Evolutionary conservation across 2,888 invertebrate species (phyloP), one percentile per base, ranked within the genome.

Genomic region (Lasius platythorax): DNA sequence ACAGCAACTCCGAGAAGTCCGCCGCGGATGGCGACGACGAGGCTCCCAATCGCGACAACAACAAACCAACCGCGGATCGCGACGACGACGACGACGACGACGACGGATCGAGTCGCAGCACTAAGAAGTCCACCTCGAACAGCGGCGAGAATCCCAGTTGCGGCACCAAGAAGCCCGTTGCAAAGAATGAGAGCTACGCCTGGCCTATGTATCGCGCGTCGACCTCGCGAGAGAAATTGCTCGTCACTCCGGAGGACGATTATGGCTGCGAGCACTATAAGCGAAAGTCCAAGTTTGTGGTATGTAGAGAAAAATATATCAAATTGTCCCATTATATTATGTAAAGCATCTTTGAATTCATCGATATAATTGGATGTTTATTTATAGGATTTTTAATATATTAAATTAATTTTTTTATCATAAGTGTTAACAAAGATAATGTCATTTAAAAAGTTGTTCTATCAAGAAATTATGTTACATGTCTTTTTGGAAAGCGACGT

Each of bases 211-310:
- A 86, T 64, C 82, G 83, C 43, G 87, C 89, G 72, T 89, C 88
- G 9, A 87, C 88, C 33, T 89, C 90, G 30, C 79, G 85, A 56
- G 85, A 88, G 72, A 83, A 90, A 53, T 68, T 76, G 15, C 66
- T 72, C 2, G 76, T 72, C 3, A 58, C 64, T 18, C n/a, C 84
- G 28, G 82, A 84, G 9, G 93, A 94, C 74, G 91, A 93, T 85
- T 94, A 94, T 84, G 98, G 98, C 84, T 98, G 98, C 95, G 96
- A 97, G 91, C 98, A 98, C 95, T 98, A 98, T 94, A 97, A 97
- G 94, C 96, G 98, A 92, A 97, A 97, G 94, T 98, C 98, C 72
- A 98, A 98, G 95, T 97, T 98, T 95, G 97, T 98, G 96, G 98
- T 98, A 96, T 96, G 97, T 53, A 53, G 6, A 50, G 18, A 50